These are phyloP conservation scores for Corydoras maculifer DNA, from an alignment of 2,113 vertebrate genomes.

Conservation along the genomic window DNA sequence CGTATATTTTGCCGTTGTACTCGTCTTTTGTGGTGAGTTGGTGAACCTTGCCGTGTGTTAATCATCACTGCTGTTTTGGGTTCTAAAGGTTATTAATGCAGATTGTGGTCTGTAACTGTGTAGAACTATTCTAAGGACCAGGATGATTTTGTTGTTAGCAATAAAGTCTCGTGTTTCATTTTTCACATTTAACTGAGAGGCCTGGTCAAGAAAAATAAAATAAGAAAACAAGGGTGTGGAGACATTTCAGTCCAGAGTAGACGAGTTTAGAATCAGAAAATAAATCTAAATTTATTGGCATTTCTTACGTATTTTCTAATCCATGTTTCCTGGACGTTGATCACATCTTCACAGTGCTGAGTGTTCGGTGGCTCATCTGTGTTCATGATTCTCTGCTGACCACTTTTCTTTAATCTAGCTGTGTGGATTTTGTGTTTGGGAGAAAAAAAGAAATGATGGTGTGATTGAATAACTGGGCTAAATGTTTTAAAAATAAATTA, in stretches of 20 bases:
- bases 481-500: slow-evolving; percentile 68
- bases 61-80: slow-evolving; percentile 48
- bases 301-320: background rate
- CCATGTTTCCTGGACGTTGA: background rate
- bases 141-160: slow-evolving; percentile 37
- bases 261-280: too few species aligned
- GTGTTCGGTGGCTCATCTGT: slow-evolving; percentile 28
- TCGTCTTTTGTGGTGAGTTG: slow-evolving; percentile 47
- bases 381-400: slow-evolving; percentile 19
- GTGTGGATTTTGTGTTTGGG: slow-evolving; percentile 51
- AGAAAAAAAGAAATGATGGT: slow-evolving; percentile 46
- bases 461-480: slow-evolving; percentile 57
- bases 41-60: slow-evolving; percentile 28
- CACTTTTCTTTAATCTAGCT: slow-evolving; percentile 45
- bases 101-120: slow-evolving; percentile 3
- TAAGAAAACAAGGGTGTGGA: too few species aligned
- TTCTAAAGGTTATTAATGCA: slow-evolving; percentile 44
- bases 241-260: too few species aligned
- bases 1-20: slow-evolving; percentile 38
- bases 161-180: slow-evolving; percentile 34
- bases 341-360: slow-evolving; percentile 19
- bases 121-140: slow-evolving; percentile 47
- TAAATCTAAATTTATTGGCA: background rate
- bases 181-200: too few species aligned
- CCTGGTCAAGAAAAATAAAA: too few species aligned